Evolutionary conservation across 2,888 invertebrate species (phyloP).

Genomic region (Amblyjoppa proteus): DNA sequence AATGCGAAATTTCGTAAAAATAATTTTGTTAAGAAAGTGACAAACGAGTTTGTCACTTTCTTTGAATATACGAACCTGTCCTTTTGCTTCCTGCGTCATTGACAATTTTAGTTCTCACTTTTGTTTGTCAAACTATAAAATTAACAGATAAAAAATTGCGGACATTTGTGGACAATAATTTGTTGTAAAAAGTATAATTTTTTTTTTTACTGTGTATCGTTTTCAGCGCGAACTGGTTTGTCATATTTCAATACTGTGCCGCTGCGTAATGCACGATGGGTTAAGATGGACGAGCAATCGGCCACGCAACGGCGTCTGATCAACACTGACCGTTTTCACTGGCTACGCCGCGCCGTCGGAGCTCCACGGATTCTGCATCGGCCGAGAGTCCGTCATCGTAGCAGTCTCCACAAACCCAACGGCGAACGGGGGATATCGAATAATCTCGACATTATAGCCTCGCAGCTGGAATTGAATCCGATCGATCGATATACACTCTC

Average conservation of each 20-base stretch:
- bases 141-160: no score
- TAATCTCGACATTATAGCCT: conserved; percentile 23
- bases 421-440: conserved; percentile 14
- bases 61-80: no score
- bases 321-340: conserved; percentile 61
- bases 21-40: no score
- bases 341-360: neutral
- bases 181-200: no score
- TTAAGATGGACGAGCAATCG: conserved; percentile 1
- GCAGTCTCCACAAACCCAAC: neutral
- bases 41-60: no score
- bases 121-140: no score
- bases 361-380: neutral
- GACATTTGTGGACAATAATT: no score
- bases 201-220: no score
- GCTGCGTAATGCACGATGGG: conserved; percentile 6
- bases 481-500: conserved; percentile 16
- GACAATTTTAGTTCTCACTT: no score
- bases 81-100: no score
- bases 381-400: neutral
- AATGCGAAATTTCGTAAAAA: no score
- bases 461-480: conserved; percentile 43
- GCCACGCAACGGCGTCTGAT: conserved; percentile 53
- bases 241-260: conserved; percentile 27
- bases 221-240: no score